phyloP scores from a whole-genome alignment of 2,888 invertebrate species.

The Sisyra nigra region DNA sequence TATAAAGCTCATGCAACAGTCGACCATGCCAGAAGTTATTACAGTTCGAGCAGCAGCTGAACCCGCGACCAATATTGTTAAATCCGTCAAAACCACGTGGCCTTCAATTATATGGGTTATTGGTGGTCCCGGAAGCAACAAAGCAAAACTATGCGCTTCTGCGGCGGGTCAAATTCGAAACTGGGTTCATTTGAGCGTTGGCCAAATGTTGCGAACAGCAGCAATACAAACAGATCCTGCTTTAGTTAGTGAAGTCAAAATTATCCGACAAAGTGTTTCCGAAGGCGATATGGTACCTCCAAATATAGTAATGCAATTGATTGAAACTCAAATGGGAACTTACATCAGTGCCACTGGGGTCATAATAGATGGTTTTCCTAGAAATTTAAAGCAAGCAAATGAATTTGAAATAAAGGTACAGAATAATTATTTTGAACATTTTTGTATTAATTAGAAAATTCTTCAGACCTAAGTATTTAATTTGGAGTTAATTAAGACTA shows the following conservation, averaged over 20 bases:
- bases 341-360: constrained; percentile 55
- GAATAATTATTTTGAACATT: background rate
- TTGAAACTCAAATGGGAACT: constrained; percentile 48
- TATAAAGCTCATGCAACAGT: constrained; percentile 15
- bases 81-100: constrained; percentile 23
- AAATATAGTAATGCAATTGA: constrained; percentile 58
- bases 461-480: background rate
- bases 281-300: constrained; percentile 69
- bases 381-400: constrained; percentile 75
- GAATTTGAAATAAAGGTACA: constrained; percentile 78
- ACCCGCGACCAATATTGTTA: constrained; percentile 13
- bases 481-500: background rate
- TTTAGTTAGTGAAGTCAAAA: constrained; percentile 42
- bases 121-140: constrained; percentile 86
- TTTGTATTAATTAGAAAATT: constrained; percentile 4
- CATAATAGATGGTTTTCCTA: constrained; percentile 87
- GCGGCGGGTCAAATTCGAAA: constrained; percentile 47
- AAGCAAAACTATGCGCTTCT: constrained; percentile 59
- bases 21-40: constrained; percentile 22
- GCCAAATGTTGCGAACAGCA: constrained; percentile 57
- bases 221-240: constrained; percentile 42
- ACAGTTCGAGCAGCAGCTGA: constrained; percentile 19
- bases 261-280: constrained; percentile 51
- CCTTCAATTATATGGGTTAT: constrained; percentile 34
- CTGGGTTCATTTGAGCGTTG: constrained; percentile 66